Conservation (phyloP, 2,888 invertebrate species). For the Parnassius mnemosyne region DNA sequence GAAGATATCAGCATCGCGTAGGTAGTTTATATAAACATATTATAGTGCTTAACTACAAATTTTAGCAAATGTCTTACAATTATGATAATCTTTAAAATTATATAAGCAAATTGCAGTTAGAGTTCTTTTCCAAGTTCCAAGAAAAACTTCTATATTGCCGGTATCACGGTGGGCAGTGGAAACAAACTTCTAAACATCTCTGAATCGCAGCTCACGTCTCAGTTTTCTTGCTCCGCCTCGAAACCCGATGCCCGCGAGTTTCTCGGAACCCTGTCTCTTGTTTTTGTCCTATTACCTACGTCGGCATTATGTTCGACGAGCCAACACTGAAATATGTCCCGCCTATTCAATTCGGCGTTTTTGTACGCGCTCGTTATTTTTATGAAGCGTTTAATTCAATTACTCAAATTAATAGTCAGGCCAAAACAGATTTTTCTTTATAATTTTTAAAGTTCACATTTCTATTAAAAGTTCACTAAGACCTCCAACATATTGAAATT, state of each 20-base stretch:
- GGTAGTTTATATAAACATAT: too few species aligned
- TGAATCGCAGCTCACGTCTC: conserved; percentile 43
- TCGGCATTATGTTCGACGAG: conserved; percentile 28
- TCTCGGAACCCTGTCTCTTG: conserved; percentile 44
- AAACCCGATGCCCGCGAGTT: conserved; percentile 43
- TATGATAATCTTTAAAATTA: too few species aligned
- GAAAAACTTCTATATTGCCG: conserved; percentile 1
- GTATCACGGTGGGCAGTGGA: conserved; percentile 32
- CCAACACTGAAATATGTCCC: conserved; percentile 31
- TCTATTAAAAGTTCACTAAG: not conserved
- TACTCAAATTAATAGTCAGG: conserved; percentile 1
- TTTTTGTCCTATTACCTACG: conserved; percentile 24
- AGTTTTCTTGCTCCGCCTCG: conserved; percentile 46
- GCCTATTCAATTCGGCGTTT: conserved; percentile 27
- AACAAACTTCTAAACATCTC: conserved; percentile 33
- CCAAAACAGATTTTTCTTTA: not conserved
- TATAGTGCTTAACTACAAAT: too few species aligned
- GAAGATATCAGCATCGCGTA: too few species aligned
- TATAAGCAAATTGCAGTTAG: too few species aligned
- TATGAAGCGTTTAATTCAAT: conserved; percentile 20
- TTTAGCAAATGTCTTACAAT: too few species aligned
- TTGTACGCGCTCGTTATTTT: conserved; percentile 5
- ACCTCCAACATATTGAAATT: too few species aligned
- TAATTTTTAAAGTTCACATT: not conserved
- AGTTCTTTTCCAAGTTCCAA: too few species aligned